Percentiles rank a stretch among this genome's conserved stretches.
phyloP scores from a whole-genome alignment of 2,888 invertebrate species.

The Limnephilus lunatus region DNA sequence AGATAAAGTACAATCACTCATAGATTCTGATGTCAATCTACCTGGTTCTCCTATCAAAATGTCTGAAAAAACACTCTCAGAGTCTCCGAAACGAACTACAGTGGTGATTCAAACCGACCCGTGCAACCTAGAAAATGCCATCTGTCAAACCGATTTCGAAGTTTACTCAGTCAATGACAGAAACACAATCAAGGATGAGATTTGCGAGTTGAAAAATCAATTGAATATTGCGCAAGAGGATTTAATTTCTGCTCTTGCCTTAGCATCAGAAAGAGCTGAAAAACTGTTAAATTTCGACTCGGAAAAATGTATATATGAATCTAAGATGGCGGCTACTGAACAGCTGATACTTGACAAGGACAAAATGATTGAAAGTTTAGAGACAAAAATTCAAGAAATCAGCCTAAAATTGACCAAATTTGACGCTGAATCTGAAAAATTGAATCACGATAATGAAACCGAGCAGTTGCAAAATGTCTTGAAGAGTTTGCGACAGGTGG shows the following conservation, averaged over 20 bases:
- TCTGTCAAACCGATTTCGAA: constrained; percentile 58
- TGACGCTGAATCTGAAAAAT: constrained; percentile 72
- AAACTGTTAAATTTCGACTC: constrained; percentile 71
- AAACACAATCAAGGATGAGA: not conserved
- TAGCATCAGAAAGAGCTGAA: constrained; percentile 71
- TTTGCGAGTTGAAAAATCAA: constrained; percentile 66
- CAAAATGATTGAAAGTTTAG: constrained; percentile 69
- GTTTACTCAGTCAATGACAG: not conserved
- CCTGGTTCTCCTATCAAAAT: constrained; percentile 63
- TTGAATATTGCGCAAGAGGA: constrained; percentile 65
- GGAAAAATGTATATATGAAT: constrained; percentile 71
- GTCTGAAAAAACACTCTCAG: constrained; percentile 33
- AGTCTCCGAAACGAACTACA: constrained; percentile 45
- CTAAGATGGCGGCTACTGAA: constrained; percentile 70
- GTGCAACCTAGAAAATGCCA: constrained; percentile 34
- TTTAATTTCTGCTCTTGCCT: constrained; percentile 69
- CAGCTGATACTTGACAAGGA: constrained; percentile 70
- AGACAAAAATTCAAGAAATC: constrained; percentile 68
- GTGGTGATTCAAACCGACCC: constrained; percentile 63
- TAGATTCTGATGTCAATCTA: constrained; percentile 51
- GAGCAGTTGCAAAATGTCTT: constrained; percentile 70
- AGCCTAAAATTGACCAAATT: constrained; percentile 68
- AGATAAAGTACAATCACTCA: constrained; percentile 37
- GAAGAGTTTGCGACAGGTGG: constrained; percentile 71
- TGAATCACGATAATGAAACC: constrained; percentile 70